Evolutionary conservation across 2,797 vertebrate species (phyloP), one percentile per base, ranked within the genome.

Genomic region (Carapus acus): DNA sequence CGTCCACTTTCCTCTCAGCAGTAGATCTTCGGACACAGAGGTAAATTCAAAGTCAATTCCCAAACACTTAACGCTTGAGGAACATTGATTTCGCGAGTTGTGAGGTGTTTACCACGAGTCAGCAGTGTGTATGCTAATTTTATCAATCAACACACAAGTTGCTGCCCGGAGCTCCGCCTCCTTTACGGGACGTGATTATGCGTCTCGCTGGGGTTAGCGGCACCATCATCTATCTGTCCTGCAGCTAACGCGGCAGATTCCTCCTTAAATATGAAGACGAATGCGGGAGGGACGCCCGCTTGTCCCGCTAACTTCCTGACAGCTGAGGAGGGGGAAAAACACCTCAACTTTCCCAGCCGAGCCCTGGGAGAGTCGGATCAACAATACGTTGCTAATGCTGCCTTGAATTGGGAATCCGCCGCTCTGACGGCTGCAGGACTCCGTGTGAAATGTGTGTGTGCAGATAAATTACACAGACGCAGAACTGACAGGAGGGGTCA

Each of bases 111-210:
- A 60, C 42, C 14, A 2, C 18, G 50, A 69, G 75, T 83, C 80
- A 80, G 80, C 77, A 80, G 41, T 42, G 36, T 44, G 43, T 67
- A 79, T 82, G 80, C 55, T 77, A 79, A 80, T 79, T 73, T 65
- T 66, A 78, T 76, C 78, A 75, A 82, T 78, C 71, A 83, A 71
- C 79, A 74, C 69, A 54, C 69, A 62, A 55, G 57, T 69, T 44
- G 42, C 62, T 65, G 68, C 71, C 50, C 63, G 40, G 58, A 71
- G 38, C 59, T 43, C 69, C 58, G 56, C 65, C 76, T 71, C 66
- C 69, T 57, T 47, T 58, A 45, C 70, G 66, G 70, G 59, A 17
- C 69, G 63, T 58, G 63, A 69, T 74, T 57, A 59, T 20, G 29
- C 18, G 49, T 41, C 23, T 49, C 37, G 62, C 57, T 54, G 38